These are phyloP conservation scores for Gobiocypris rarus DNA, from an alignment of 2,113 vertebrate genomes.

Conservation along the genomic window DNA sequence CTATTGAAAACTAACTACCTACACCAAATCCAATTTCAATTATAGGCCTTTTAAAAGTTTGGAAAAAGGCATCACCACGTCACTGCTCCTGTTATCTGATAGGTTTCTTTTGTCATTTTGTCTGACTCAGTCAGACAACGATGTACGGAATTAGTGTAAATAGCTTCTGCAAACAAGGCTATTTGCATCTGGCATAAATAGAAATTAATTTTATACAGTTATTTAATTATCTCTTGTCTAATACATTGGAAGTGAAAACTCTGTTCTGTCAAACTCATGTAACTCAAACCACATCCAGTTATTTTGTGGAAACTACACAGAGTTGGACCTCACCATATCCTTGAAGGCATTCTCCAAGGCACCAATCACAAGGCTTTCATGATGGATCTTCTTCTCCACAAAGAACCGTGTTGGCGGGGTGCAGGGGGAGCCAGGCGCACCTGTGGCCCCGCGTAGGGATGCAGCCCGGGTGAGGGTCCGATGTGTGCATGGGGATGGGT, in stretches of 20 bases:
- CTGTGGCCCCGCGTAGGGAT: constrained; percentile 85
- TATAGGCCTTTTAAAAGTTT: too few species aligned
- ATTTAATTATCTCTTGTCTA: neutral
- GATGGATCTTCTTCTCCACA: constrained; percentile 92
- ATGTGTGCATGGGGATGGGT: constrained; percentile 69
- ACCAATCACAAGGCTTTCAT: constrained; percentile 91
- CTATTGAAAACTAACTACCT: too few species aligned
- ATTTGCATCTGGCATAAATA: too few species aligned
- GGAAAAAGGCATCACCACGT: too few species aligned
- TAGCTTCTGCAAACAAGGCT: too few species aligned
- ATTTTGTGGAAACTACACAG: neutral
- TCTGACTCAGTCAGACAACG: too few species aligned
- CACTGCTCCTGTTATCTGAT: too few species aligned
- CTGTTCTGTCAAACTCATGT: neutral
- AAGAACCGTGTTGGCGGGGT: constrained; percentile 89
- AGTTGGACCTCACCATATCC: constrained; percentile 84
- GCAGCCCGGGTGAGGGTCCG: constrained; percentile 86
- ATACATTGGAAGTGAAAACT: neutral
- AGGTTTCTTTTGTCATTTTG: too few species aligned
- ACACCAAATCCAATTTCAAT: too few species aligned
- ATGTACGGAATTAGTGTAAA: too few species aligned
- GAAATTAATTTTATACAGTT: neutral
- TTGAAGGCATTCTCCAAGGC: constrained; percentile 96
- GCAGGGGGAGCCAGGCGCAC: constrained; percentile 86
- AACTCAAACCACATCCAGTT: neutral